These are phyloP conservation scores for Sipha maydis DNA, from an alignment of 2,888 invertebrate genomes.

Conservation along the genomic window DNA sequence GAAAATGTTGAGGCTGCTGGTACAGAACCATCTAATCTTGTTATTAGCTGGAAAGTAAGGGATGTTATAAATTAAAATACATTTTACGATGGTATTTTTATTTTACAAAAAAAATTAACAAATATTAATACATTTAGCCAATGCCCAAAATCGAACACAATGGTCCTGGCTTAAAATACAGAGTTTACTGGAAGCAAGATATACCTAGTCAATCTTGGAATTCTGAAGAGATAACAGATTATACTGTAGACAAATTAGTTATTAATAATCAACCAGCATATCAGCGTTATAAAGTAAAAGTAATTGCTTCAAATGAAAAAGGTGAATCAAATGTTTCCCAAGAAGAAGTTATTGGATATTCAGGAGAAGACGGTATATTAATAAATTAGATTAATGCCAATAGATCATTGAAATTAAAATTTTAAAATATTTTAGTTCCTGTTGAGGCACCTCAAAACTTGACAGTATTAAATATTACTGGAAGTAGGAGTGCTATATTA, in stretches of 20 bases:
- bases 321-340: constrained; percentile 87
- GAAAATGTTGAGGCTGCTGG: constrained; percentile 92
- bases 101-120: constrained; percentile 64
- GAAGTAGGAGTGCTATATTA: constrained; percentile 84
- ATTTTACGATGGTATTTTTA: not conserved
- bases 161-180: constrained; percentile 92
- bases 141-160: constrained; percentile 94
- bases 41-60: constrained; percentile 91
- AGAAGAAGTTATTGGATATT: constrained; percentile 84
- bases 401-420: not conserved
- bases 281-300: constrained; percentile 88
- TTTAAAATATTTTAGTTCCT: constrained; percentile 71
- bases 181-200: constrained; percentile 85
- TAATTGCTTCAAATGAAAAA: constrained; percentile 87
- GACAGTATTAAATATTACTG: constrained; percentile 79
- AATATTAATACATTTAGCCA: constrained; percentile 9
- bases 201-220: constrained; percentile 78
- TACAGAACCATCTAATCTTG: constrained; percentile 86
- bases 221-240: constrained; percentile 80
- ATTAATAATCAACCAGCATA: constrained; percentile 89
- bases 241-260: constrained; percentile 76
- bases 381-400: constrained; percentile 70
- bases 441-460: constrained; percentile 85
- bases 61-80: constrained; percentile 34
- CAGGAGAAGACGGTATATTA: constrained; percentile 84